phyloP scores from a whole-genome alignment of 2,888 invertebrate genomes.

The Yponomeuta cagnagella region DNA sequence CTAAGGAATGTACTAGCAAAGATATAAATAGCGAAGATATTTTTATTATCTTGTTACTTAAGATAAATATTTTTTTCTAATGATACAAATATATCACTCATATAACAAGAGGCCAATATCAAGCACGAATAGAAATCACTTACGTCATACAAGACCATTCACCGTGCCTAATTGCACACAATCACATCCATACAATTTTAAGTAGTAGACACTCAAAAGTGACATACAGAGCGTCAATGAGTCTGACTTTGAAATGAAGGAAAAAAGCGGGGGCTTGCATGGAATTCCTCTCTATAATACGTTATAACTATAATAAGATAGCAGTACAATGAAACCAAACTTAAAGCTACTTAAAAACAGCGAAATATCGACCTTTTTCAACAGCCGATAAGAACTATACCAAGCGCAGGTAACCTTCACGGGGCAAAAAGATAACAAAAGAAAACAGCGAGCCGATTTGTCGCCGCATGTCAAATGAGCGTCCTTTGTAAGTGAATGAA shows the following conservation, averaged over 20 bases:
- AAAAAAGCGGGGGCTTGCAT: constrained; percentile 57
- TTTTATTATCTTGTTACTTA: too few relatives aligned
- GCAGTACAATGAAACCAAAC: constrained; percentile 26
- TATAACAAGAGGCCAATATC: constrained; percentile 34
- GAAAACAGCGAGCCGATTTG: constrained; percentile 48
- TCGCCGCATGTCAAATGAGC: constrained; percentile 62
- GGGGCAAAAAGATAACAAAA: constrained; percentile 21
- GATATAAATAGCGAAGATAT: too few relatives aligned
- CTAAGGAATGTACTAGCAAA: too few relatives aligned
- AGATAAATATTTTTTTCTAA: too few relatives aligned
- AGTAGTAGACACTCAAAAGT: constrained; percentile 43
- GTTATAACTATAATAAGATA: constrained; percentile 53
- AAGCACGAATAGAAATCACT: neutral
- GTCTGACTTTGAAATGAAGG: constrained; percentile 40
- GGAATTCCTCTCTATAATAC: constrained; percentile 53
- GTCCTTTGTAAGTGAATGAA: constrained; percentile 40
- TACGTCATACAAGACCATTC: constrained; percentile 41
- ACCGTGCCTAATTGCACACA: constrained; percentile 54
- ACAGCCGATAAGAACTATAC: neutral
- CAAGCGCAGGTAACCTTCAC: neutral
- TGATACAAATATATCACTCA: too few relatives aligned
- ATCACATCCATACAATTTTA: constrained; percentile 41
- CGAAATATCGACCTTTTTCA: neutral
- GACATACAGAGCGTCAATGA: constrained; percentile 40
- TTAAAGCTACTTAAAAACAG: constrained; percentile 2